phyloP scores from a whole-genome alignment of 2,113 vertebrate species.

The Galbula dea region DNA sequence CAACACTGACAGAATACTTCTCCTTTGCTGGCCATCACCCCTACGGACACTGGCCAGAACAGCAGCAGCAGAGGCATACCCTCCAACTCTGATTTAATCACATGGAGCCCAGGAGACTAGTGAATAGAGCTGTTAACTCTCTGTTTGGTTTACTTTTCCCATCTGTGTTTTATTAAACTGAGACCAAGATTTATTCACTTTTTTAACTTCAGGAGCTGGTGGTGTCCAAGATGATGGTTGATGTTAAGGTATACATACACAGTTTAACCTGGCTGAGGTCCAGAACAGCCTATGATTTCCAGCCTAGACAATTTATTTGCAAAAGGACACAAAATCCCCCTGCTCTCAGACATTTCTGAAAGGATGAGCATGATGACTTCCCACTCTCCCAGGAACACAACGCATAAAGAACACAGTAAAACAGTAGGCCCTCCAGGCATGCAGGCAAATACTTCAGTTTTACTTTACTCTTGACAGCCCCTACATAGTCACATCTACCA shows the following conservation, averaged over 20 bases:
- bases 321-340: conserved; percentile 37
- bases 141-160: conserved; percentile 54
- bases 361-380: neutral
- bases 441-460: conserved; percentile 20
- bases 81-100: conserved; percentile 55
- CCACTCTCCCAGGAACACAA: conserved; percentile 1
- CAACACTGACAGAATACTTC: conserved; percentile 36
- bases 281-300: conserved; percentile 16
- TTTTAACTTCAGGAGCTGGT: conserved; percentile 25
- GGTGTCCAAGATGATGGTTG: conserved; percentile 41
- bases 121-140: conserved; percentile 63
- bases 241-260: conserved; percentile 46
- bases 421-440: neutral
- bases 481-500: conserved; percentile 1
- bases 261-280: conserved; percentile 48
- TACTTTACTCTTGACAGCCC: neutral
- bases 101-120: conserved; percentile 55
- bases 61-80: conserved; percentile 55
- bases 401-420: neutral
- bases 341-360: conserved; percentile 4
- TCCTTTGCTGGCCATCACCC: conserved; percentile 59
- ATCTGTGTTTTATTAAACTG: conserved; percentile 63
- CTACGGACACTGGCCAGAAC: conserved; percentile 63
- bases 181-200: conserved; percentile 50
- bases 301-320: conserved; percentile 33